Evolutionary conservation across 2,113 vertebrate species (phyloP).

Genomic region (Psittacula cyanocephala): DNA sequence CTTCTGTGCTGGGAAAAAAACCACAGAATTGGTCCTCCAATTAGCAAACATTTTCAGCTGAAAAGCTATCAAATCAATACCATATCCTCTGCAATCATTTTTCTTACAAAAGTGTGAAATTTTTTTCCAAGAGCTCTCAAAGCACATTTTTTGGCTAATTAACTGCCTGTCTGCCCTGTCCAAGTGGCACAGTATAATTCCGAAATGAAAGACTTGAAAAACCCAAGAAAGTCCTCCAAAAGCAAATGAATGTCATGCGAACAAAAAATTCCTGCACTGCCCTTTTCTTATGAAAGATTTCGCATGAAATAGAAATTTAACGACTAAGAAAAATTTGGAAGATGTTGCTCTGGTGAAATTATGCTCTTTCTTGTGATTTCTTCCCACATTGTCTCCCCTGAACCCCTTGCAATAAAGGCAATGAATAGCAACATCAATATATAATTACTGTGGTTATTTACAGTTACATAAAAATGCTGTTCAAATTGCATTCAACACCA

Average conservation of each 20-base stretch:
- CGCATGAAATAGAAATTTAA: not conserved
- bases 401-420: not conserved
- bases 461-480: not conserved
- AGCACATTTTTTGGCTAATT: slow-evolving; percentile 51
- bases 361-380: not conserved
- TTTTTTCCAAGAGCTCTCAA: slow-evolving; percentile 8
- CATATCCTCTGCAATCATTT: slow-evolving; percentile 50
- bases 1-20: slow-evolving; percentile 34
- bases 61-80: slow-evolving; percentile 58
- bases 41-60: slow-evolving; percentile 51
- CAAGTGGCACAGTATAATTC: slow-evolving; percentile 39
- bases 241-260: not conserved
- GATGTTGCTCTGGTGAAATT: not conserved
- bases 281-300: not conserved
- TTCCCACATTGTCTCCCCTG: not conserved
- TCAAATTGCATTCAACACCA: not conserved
- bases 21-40: slow-evolving; percentile 27
- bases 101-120: not conserved
- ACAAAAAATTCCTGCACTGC: not conserved
- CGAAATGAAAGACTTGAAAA: slow-evolving; percentile 28
- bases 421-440: not conserved
- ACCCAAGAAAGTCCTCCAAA: not conserved
- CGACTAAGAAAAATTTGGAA: not conserved
- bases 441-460: not conserved
- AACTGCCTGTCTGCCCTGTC: slow-evolving; percentile 24